Evolutionary conservation across 2,888 invertebrate species (phyloP).

Genomic region (Acanthosepion esculentum): DNA sequence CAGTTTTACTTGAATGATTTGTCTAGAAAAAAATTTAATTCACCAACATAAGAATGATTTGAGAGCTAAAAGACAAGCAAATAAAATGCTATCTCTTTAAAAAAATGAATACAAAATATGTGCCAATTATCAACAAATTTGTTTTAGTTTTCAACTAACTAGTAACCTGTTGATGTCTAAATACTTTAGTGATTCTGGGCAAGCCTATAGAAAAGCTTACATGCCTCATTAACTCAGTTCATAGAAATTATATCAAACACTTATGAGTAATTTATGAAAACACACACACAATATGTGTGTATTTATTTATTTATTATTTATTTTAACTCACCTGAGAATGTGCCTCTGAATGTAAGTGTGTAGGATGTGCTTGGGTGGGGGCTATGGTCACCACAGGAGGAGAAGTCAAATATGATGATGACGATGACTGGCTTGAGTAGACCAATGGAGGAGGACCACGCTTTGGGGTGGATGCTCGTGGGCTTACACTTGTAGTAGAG

Average conservation of each 20-base stretch:
- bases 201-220: too few relatives aligned
- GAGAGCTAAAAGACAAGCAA: too few relatives aligned
- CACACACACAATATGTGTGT: not conserved
- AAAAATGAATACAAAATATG: not conserved
- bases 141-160: too few relatives aligned
- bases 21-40: too few relatives aligned
- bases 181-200: too few relatives aligned
- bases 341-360: conserved; percentile 59
- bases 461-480: conserved; percentile 67
- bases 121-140: not conserved
- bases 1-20: too few relatives aligned
- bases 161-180: too few relatives aligned
- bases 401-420: conserved; percentile 63
- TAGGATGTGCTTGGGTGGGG: conserved; percentile 70
- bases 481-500: conserved; percentile 61
- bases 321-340: conserved; percentile 62
- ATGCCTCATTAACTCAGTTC: too few relatives aligned
- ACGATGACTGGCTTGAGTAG: conserved; percentile 60
- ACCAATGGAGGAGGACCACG: conserved; percentile 69
- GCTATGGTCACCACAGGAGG: conserved; percentile 75
- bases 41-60: too few relatives aligned
- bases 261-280: not conserved
- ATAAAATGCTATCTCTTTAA: too few relatives aligned
- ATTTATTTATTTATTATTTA: too few relatives aligned
- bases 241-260: not conserved